Evolutionary conservation across 2,113 vertebrate genomes (phyloP), one percentile per base, ranked within the genome.

Genomic region (Arothron firmamentum): DNA sequence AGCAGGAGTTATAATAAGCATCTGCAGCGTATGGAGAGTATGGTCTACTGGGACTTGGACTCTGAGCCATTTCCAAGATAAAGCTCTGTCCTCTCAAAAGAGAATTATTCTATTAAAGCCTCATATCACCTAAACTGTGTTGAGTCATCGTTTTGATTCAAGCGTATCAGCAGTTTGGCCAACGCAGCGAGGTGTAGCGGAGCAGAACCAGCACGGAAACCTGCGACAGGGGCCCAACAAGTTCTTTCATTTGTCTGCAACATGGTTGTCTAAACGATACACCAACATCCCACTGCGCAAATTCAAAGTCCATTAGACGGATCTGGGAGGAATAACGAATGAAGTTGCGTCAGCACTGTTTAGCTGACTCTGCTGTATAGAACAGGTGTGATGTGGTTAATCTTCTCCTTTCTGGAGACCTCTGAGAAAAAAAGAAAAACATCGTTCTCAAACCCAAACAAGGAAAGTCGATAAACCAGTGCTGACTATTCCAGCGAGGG

Each of bases 101-200:
- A 56, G 61, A 71, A 60, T 67, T 38, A 72, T 60, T 79, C 52
- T 65, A 68, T 78, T 70, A 77, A 67, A 54, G 53, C 58, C 71
- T 64, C 51, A 20, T 43, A 56, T 71, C 72, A 52, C 60, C 49
- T 43, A 43, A 62, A 31, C 62, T 54, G 48, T 38, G 48, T 5
- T 2, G 6, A 38, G 34, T 38, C 34, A 38, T 38, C 34, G 34
- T 38, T 38, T 38, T 38, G 34, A 38, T 12, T 62, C 14, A 49
- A 59, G 62, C 18, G 55, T 45, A 63, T 52, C 25, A 19, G 12
- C 62, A 42, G 47, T 72, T 42, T 38, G n/a, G 41, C 45, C 34
- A 28, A 38, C 1, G 34, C 34, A 38, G 34, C 34, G 34, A 38
- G 34, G 34, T 38, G 34, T 38, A 12, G 34, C 34, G 34, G 34